Evolutionary conservation across 2,113 vertebrate species (phyloP).

Genomic region (Lontra canadensis): DNA sequence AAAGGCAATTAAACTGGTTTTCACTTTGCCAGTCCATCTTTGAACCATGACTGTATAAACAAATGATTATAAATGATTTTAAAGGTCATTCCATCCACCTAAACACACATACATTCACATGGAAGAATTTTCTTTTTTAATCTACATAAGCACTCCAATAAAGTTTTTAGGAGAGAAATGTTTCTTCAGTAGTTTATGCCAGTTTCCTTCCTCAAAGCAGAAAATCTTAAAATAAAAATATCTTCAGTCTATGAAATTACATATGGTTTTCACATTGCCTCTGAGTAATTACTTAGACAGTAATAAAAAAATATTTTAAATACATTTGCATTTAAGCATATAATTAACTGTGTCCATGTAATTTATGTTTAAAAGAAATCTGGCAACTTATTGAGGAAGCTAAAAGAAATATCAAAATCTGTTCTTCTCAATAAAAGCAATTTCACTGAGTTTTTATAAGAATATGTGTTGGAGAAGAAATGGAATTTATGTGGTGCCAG

Average conservation of each 20-base stretch:
- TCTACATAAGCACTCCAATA: not conserved
- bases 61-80: not conserved
- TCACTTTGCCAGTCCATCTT: not conserved
- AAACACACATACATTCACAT: not conserved
- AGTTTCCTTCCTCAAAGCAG: constrained; percentile 29
- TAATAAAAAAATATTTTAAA: constrained; percentile 64
- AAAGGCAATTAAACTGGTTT: not conserved
- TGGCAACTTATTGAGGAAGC: constrained; percentile 39
- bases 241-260: constrained; percentile 1
- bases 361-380: constrained; percentile 59
- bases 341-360: not conserved
- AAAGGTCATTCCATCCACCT: not conserved
- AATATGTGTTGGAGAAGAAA: constrained; percentile 31
- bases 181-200: constrained; percentile 5
- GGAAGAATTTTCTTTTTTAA: not conserved
- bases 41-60: not conserved
- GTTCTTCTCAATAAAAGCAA: constrained; percentile 44
- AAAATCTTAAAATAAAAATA: constrained; percentile 52
- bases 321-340: constrained; percentile 59
- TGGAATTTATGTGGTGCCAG: constrained; percentile 44
- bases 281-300: constrained; percentile 42
- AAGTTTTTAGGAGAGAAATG: constrained; percentile 7
- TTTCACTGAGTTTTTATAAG: constrained; percentile 57
- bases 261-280: constrained; percentile 45
- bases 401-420: constrained; percentile 58